phyloP scores from a whole-genome alignment of 92 coral and sea anemone genomes.

The Chrysogorgia sp. region DNA sequence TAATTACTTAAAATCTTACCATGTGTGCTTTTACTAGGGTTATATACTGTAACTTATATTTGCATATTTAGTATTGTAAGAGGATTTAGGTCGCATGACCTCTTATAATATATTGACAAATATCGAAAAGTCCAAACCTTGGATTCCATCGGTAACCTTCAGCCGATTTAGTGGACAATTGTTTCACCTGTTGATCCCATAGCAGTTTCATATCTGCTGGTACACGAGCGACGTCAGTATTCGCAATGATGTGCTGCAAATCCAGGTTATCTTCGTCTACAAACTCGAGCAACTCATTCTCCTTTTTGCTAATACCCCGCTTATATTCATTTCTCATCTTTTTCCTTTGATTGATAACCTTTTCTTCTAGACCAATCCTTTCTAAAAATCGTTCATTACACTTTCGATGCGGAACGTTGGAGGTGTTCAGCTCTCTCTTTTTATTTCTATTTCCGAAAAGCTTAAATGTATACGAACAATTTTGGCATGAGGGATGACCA shows the following conservation, averaged over 20 bases:
- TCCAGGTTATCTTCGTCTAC: background rate
- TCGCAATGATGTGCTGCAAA: background rate
- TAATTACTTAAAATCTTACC: too few relatives aligned
- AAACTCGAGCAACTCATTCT: background rate
- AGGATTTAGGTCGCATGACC: background rate
- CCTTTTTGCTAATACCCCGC: too few relatives aligned
- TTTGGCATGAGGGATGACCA: conserved; percentile 17
- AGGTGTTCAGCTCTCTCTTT: conserved; percentile 20
- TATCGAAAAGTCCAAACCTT: background rate
- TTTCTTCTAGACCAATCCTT: too few relatives aligned
- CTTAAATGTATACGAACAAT: conserved; percentile 26
- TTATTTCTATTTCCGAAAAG: conserved; percentile 15
- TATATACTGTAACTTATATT: too few relatives aligned
- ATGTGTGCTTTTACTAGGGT: too few relatives aligned
- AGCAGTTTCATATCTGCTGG: background rate
- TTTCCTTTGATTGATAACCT: too few relatives aligned
- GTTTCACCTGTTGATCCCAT: background rate
- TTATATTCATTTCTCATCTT: too few relatives aligned
- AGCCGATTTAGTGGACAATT: background rate
- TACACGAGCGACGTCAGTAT: background rate
- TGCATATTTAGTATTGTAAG: background rate
- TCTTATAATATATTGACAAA: background rate
- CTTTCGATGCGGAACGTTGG: conserved; percentile 12
- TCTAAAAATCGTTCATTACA: conserved; percentile 19
- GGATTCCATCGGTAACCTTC: background rate